Base-by-base conservation (phyloP, 2,888 invertebrate species). In the Phymatocera aterrima region DNA sequence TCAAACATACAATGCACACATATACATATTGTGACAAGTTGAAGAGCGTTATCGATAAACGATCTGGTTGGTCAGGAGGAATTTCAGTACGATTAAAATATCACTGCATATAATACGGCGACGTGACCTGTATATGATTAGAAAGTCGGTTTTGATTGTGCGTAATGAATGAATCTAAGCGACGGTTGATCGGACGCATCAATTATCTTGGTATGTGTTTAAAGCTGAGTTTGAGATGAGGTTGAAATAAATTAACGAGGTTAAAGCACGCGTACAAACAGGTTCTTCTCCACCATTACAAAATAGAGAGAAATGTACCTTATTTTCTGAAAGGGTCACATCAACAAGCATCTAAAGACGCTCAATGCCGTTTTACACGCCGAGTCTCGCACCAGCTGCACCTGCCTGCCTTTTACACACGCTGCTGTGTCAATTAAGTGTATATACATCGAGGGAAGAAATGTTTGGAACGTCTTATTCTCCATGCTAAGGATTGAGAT, bases 71-170 rank as follows among this genome's bases (percentile, higher is more conserved):
- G 43, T 46, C 40, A 6, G 6, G 43, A 68, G 43, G 68, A 46
- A 43, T 68, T 65, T 46, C 46, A 15, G 5, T 46, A 43, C 43
- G 68, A 68, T 68, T 68, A 46, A 68, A 68, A 46, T 68, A 68
- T 68, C 68, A 40, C 12, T 65, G 18, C 15, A 15, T 34, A 18
- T 18, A 61, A 15, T 51, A 24, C 24, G 43, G 24, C 28, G 68
- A 68, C 68, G 68, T 68, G 68, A 68, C 68, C 68, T 68, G 68
- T 28, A 68, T 68, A 43, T 46, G 1, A 68, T 68, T 68, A 4
- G 68, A 68, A 68, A 68, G 68, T 68, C 68, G 28, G 34, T 43
- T 68, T 28, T 68, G 68, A 68, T 68, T 46, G 68, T n/a, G 68
- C 24, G 46, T 68, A 68, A 68, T 46, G 68, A 68, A 68, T 46